phyloP scores from a whole-genome alignment of 2,888 invertebrate genomes.

The Drosophila niveifrons region DNA sequence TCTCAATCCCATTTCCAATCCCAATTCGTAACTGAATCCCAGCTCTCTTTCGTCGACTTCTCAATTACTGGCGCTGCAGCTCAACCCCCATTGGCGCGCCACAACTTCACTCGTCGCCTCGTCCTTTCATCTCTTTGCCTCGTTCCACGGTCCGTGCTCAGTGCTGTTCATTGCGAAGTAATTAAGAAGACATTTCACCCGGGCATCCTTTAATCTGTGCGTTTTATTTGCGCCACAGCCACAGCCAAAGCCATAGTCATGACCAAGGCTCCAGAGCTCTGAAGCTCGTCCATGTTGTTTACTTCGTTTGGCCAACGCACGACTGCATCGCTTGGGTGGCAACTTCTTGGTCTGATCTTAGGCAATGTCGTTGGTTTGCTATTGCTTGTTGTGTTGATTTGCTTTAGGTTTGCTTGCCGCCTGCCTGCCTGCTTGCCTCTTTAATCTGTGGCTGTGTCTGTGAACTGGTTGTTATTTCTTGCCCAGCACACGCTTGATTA shows the following conservation, averaged over 20 bases:
- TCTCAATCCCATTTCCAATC: constrained; percentile 18
- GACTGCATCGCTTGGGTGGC: constrained; percentile 44
- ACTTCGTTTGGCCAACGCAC: constrained; percentile 55
- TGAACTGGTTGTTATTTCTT: constrained; percentile 72
- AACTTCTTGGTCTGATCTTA: constrained; percentile 39
- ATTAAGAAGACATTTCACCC: constrained; percentile 82
- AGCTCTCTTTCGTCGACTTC: constrained; percentile 62
- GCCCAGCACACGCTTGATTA: constrained; percentile 80
- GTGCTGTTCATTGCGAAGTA: constrained; percentile 74
- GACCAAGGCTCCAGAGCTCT: constrained; percentile 3
- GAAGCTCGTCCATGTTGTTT: constrained; percentile 39
- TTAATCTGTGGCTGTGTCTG: constrained; percentile 58
- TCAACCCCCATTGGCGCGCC: constrained; percentile 19
- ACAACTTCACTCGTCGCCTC: not conserved
- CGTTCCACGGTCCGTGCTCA: not conserved
- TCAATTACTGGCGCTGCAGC: constrained; percentile 65
- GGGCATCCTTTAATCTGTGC: constrained; percentile 83
- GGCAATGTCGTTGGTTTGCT: constrained; percentile 16
- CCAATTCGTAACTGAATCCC: constrained; percentile 35
- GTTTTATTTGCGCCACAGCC: constrained; percentile 71
- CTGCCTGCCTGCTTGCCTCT: constrained; percentile 23
- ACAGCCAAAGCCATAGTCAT: constrained; percentile 5
- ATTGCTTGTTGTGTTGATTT: constrained; percentile 52
- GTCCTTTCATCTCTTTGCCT: not conserved
- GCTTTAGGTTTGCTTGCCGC: constrained; percentile 38